These are phyloP conservation scores for Idaea straminata DNA, from an alignment of 2,888 invertebrate species.

Conservation along the genomic window DNA sequence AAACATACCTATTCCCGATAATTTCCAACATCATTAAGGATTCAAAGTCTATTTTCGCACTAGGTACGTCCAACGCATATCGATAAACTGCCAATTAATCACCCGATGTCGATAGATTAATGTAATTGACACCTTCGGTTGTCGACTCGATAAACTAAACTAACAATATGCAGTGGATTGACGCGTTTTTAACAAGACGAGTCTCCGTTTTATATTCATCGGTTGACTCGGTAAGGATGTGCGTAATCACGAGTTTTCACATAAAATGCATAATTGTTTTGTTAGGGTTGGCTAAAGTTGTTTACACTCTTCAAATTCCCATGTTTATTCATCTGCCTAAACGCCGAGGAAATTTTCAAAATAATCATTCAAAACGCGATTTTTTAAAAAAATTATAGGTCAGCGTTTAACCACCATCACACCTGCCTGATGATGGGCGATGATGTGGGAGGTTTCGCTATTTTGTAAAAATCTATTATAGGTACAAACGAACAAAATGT, in stretches of 20 bases:
- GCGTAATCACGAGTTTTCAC: constrained; percentile 58
- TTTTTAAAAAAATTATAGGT: too few relatives aligned
- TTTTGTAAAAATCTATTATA: too few relatives aligned
- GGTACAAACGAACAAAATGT: too few relatives aligned
- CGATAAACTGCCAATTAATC: constrained; percentile 20
- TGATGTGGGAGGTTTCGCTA: too few relatives aligned
- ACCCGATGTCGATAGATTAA: constrained; percentile 32
- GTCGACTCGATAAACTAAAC: constrained; percentile 60
- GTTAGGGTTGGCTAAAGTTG: constrained; percentile 40
- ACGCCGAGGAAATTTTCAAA: too few relatives aligned
- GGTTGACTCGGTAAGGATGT: constrained; percentile 50
- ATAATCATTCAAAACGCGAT: too few relatives aligned
- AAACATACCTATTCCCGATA: background rate
- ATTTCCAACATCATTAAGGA: background rate
- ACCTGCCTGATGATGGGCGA: too few relatives aligned
- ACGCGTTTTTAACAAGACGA: constrained; percentile 72
- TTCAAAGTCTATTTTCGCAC: constrained; percentile 13
- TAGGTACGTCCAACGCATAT: constrained; percentile 21
- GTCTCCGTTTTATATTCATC: constrained; percentile 68
- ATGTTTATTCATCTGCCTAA: too few relatives aligned
- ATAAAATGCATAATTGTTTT: constrained; percentile 42
- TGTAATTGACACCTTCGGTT: constrained; percentile 42
- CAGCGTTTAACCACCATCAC: too few relatives aligned
- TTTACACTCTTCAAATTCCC: background rate
- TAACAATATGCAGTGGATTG: constrained; percentile 61